phyloP scores from a whole-genome alignment of 2,888 invertebrate genomes.

The Linnaemya vulpina region DNA sequence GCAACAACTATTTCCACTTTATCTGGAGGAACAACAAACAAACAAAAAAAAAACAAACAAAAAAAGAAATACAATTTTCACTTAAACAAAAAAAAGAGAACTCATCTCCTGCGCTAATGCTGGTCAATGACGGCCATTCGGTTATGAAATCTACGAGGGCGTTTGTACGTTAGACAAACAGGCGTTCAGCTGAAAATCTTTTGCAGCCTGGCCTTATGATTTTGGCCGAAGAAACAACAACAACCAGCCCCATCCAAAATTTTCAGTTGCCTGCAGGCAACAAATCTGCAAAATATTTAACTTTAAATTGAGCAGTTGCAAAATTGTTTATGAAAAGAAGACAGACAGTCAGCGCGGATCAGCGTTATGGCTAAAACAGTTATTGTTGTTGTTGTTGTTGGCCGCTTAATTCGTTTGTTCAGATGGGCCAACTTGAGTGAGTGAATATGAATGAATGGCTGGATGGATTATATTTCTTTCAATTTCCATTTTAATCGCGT shows the following conservation, averaged over 20 bases:
- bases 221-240: not conserved
- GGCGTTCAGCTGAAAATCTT: slow-evolving; percentile 60
- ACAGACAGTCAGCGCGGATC: not conserved
- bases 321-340: not conserved
- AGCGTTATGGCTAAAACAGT: not conserved
- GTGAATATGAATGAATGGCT: slow-evolving; percentile 4
- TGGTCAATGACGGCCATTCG: slow-evolving; percentile 13
- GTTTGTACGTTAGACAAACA: slow-evolving; percentile 71
- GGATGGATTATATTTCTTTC: slow-evolving; percentile 59
- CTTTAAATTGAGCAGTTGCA: slow-evolving; percentile 68
- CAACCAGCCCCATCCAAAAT: slow-evolving; percentile 1
- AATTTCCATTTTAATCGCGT: slow-evolving; percentile 69
- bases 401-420: not conserved
- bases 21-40: slow-evolving; percentile 8
- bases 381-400: not conserved
- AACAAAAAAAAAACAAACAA: too few relatives aligned
- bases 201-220: slow-evolving; percentile 40
- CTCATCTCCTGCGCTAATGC: not conserved
- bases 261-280: not conserved
- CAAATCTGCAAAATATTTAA: not conserved
- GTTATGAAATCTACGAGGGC: slow-evolving; percentile 63
- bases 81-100: slow-evolving; percentile 31
- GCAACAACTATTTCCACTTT: slow-evolving; percentile 58
- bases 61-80: slow-evolving; percentile 65
- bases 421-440: not conserved